Evolutionary conservation across 1,140 invertebrate species (phyloP), one percentile per base, ranked within the genome.

Genomic region (Heliconius melpomene): DNA sequence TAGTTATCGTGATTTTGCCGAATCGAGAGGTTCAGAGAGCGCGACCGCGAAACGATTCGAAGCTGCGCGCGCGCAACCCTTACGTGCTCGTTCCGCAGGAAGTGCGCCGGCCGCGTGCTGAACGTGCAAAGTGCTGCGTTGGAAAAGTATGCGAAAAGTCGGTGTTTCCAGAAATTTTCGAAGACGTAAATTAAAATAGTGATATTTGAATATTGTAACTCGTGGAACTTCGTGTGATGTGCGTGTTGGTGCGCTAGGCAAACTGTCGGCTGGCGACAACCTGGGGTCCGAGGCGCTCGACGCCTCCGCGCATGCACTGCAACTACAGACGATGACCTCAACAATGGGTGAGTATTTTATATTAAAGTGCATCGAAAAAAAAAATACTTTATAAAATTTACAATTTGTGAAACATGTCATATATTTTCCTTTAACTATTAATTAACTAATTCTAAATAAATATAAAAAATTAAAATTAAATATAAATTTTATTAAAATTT

Each of bases 1-100:
- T 94, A 91, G 92, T 94, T 94, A 94, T 94, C 93, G 93, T 92
- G 92, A 91, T 91, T 94, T 92, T 92, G 93, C 92, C 93, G 92
- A 94, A 94, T 91, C 92, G 86, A 93, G 92, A 93, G 90, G 92
- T 91, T 93, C 89, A 86, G 85, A 84, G 86, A 89, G 85, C 86
- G 89, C 90, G 87, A 80, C 79, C 83, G 83, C 84, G 80, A 85
- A 84, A 80, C 80, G 77, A 82, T 82, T 82, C 85, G 79, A 82
- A 88, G 77, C 79, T 84, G 79, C 86, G 83, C 83, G 80, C 83
- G 86, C 87, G 84, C 85, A 82, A 87, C 79, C 86, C 79, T 82
- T 82, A 82, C 86, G 88, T 87, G 84, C 83, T 87, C 82, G 83
- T 86, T 89, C 87, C 89, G 86, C 93, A 93, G 93, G 90, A 88